These are phyloP conservation scores for Eurypyga helias DNA, from an alignment of 2,113 vertebrate genomes.

Conservation along the genomic window DNA sequence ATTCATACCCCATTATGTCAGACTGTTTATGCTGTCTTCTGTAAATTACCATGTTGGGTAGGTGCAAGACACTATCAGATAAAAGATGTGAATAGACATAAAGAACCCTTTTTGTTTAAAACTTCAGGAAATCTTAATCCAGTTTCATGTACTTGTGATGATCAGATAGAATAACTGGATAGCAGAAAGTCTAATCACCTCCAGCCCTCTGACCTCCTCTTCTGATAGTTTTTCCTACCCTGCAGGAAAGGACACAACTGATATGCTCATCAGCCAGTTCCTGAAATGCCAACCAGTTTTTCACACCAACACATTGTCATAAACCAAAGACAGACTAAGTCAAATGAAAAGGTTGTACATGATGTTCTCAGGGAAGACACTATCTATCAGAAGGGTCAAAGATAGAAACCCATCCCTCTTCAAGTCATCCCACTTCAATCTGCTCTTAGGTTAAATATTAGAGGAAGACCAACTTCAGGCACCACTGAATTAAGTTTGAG, in stretches of 20 bases:
- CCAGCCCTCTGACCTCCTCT: neutral
- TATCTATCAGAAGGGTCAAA: neutral
- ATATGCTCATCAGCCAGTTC: neutral
- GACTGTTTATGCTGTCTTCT: neutral
- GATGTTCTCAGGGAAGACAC: neutral
- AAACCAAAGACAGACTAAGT: neutral
- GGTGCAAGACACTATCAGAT: neutral
- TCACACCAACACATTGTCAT: neutral
- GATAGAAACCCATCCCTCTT: neutral
- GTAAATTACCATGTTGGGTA: neutral
- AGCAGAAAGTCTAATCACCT: neutral
- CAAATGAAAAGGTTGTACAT: neutral
- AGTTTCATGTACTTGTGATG: neutral
- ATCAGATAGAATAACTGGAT: neutral
- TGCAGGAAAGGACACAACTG: neutral
- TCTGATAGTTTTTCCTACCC: neutral
- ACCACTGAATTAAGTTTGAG: neutral
- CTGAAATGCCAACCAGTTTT: neutral
- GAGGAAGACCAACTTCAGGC: neutral
- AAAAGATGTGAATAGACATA: neutral
- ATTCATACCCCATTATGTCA: neutral
- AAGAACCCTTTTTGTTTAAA: neutral
- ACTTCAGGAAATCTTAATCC: neutral
- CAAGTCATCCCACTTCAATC: neutral
- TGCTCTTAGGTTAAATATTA: neutral